These are phyloP conservation scores for Zaprionus lineosus DNA, from an alignment of 2,888 invertebrate genomes.

Conservation along the genomic window DNA sequence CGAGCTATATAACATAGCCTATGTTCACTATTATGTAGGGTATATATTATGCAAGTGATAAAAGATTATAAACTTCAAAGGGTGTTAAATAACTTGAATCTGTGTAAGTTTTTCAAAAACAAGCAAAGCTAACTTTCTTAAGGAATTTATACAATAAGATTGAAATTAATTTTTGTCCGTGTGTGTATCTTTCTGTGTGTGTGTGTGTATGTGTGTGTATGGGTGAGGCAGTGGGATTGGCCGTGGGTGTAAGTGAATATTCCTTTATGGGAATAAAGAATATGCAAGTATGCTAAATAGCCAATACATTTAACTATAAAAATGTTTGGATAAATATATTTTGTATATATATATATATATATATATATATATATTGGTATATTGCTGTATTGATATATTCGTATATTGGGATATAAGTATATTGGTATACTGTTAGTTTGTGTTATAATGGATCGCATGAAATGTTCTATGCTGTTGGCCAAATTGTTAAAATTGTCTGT, in stretches of 20 bases:
- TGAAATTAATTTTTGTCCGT: slow-evolving; percentile 13
- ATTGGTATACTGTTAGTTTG: slow-evolving; percentile 22
- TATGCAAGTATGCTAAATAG: slow-evolving; percentile 40
- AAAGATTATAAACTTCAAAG: slow-evolving; percentile 25
- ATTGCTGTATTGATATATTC: slow-evolving; percentile 22
- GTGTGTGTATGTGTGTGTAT: slow-evolving; percentile 5
- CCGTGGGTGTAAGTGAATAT: no score
- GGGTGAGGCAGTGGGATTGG: no score
- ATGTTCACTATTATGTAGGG: slow-evolving; percentile 34
- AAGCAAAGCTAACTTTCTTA: slow-evolving; percentile 50
- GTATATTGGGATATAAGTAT: no score
- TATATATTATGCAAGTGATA: slow-evolving; percentile 16
- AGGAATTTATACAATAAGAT: slow-evolving; percentile 43
- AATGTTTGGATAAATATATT: slow-evolving; percentile 37
- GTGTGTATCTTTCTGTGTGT: slow-evolving; percentile 19
- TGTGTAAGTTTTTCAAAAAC: slow-evolving; percentile 30
- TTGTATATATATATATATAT: slow-evolving; percentile 11
- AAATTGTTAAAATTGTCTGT: slow-evolving; percentile 40
- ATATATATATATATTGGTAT: neutral
- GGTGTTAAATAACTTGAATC: slow-evolving; percentile 24
- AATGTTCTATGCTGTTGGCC: slow-evolving; percentile 48
- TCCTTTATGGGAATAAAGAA: slow-evolving; percentile 41
- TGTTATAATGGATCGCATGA: slow-evolving; percentile 59
- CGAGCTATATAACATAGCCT: slow-evolving; percentile 36
- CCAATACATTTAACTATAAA: no score